phyloP scores from a whole-genome alignment of 2,888 invertebrate genomes.

The Hirtodrosophila cameraria region DNA sequence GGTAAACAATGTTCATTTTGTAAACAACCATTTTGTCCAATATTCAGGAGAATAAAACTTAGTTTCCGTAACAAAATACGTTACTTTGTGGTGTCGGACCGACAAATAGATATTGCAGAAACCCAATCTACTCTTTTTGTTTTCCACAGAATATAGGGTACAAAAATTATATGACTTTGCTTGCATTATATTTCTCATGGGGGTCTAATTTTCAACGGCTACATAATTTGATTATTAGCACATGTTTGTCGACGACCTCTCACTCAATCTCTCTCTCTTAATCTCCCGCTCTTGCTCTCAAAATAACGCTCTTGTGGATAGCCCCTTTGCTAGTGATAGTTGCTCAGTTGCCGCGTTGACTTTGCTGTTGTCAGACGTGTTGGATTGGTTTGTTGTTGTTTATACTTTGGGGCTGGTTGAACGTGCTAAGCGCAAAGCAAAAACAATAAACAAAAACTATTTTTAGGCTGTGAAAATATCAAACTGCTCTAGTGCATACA shows the following conservation, averaged over 20 bases:
- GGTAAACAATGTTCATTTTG: too few relatives aligned
- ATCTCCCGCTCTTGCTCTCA: slow-evolving; percentile 6
- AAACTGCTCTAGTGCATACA: slow-evolving; percentile 42
- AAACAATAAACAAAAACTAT: slow-evolving; percentile 72
- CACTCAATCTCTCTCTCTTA: slow-evolving; percentile 6
- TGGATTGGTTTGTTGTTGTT: slow-evolving; percentile 1
- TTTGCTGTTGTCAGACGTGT: slow-evolving; percentile 56
- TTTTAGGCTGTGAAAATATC: slow-evolving; percentile 65
- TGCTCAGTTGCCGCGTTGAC: slow-evolving; percentile 57
- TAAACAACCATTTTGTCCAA: too few relatives aligned
- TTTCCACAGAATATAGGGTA: too few relatives aligned
- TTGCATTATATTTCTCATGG: slow-evolving; percentile 25
- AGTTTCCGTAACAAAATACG: too few relatives aligned
- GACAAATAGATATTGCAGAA: too few relatives aligned
- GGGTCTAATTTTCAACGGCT: slow-evolving; percentile 13
- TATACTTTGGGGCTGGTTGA: slow-evolving; percentile 8
- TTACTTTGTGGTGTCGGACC: too few relatives aligned
- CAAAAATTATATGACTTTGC: too few relatives aligned
- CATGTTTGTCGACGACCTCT: slow-evolving; percentile 28
- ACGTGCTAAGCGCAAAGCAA: slow-evolving; percentile 33
- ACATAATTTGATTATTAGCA: slow-evolving; percentile 65
- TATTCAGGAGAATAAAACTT: too few relatives aligned
- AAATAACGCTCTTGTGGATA: slow-evolving; percentile 10
- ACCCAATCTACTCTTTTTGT: too few relatives aligned
- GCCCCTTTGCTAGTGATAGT: slow-evolving; percentile 17